phyloP scores from a whole-genome alignment of 2,113 vertebrate genomes.

The Forbesichthys agassizii region DNA sequence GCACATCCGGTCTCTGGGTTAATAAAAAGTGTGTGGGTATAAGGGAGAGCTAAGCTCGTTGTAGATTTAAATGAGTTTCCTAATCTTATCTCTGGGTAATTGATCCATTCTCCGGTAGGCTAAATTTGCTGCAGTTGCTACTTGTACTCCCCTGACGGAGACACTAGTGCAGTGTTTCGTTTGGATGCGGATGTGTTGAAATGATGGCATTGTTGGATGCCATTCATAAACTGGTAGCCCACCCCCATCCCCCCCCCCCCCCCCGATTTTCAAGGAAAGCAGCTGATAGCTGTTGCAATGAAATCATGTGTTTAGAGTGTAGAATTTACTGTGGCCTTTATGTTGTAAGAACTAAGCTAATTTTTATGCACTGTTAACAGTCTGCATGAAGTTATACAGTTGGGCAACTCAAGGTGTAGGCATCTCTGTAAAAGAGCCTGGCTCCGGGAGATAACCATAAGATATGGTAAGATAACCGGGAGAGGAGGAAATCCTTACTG shows the following conservation, averaged over 20 bases:
- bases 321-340: background rate
- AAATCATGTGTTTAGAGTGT: slow-evolving; percentile 21
- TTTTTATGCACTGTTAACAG: slow-evolving; percentile 8
- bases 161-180: slow-evolving; percentile 30
- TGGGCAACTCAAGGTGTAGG: background rate
- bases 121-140: background rate
- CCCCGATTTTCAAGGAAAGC: slow-evolving; percentile 23
- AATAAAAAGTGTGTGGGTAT: slow-evolving; percentile 4
- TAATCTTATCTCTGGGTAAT: background rate
- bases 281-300: slow-evolving; percentile 23
- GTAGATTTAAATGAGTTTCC: slow-evolving; percentile 23
- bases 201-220: slow-evolving; percentile 25
- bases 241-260: background rate
- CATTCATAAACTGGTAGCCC: slow-evolving; percentile 33
- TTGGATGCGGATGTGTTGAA: slow-evolving; percentile 40
- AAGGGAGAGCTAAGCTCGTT: slow-evolving; percentile 8
- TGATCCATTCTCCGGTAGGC: background rate
- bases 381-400: slow-evolving; percentile 32
- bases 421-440: slow-evolving; percentile 21
- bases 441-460: background rate
- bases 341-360: slow-evolving; percentile 14
- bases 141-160: slow-evolving; percentile 10
- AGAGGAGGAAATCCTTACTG: slow-evolving; percentile 23
- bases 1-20: slow-evolving; percentile 15
- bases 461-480: slow-evolving; percentile 4